phyloP scores from a whole-genome alignment of 92 coral and sea anemone genomes.

The Siderastrea siderea region DNA sequence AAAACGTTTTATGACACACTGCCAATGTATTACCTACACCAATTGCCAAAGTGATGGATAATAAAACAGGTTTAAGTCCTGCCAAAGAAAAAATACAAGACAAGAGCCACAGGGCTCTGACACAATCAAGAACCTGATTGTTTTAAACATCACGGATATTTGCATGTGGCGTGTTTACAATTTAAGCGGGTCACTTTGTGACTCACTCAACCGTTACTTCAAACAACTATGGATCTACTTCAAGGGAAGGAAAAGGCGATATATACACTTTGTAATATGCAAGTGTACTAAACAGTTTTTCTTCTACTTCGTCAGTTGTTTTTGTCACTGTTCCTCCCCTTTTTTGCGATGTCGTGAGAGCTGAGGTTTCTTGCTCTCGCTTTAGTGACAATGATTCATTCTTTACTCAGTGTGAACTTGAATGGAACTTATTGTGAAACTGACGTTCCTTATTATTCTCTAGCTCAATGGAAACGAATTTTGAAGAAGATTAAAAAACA shows the following conservation, averaged over 20 bases:
- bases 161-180: slow-evolving; percentile 11
- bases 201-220: slow-evolving; percentile 25
- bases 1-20: not conserved
- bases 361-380: not conserved
- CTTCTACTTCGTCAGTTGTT: not conserved
- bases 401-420: not conserved
- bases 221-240: not conserved
- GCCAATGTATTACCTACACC: not conserved
- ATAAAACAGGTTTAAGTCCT: not conserved
- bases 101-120: not conserved
- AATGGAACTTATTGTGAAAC: slow-evolving; percentile 1
- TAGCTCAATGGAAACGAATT: not conserved
- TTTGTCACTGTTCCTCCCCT: not conserved
- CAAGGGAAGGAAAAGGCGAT: not conserved
- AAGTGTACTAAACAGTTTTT: not conserved
- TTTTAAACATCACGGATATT: not conserved
- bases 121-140: not conserved
- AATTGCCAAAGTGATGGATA: not conserved
- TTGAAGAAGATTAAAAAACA: not conserved
- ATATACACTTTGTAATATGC: not conserved
- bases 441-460: slow-evolving; percentile 1
- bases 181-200: slow-evolving; percentile 8
- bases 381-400: slow-evolving; percentile 2
- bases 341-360: not conserved
- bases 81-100: not conserved